Evolutionary conservation across 2,797 vertebrate species (phyloP), one percentile per base, ranked within the genome.

Genomic region (Carapus acus): DNA sequence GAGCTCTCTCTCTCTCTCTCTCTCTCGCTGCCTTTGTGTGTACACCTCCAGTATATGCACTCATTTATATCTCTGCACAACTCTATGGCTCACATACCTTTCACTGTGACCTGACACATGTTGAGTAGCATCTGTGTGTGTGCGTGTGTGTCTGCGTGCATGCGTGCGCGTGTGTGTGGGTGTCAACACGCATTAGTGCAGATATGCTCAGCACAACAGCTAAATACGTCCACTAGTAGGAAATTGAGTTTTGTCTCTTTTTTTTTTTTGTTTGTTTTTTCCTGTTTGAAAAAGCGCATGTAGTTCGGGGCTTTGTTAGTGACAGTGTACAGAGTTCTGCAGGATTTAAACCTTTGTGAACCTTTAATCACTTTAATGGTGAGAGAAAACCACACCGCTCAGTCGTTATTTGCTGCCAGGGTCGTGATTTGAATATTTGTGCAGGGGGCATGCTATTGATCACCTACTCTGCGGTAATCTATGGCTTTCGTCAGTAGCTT

Each of bases 71-170:
- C 54, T 43, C 51, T 63, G 57, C 17, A 42, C 54, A 56, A 54
- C 53, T 50, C 66, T 56, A 18, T 43, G 41, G 59, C 68, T 73
- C 41, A 64, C 34, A 17, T 69, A 42, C 69, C 55, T 65, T 53
- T 83, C 78, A 83, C 81, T 83, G 81, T 83, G 79, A 82, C 72
- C 76, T 60, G 65, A 79, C 69, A 71, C 75, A 62, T 69, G 73
- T 76, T 68, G 64, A 39, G 74, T 69, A 73, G 77, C 79, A 74
- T 82, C 67, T 27, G 24, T 8, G 23, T 7, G 39, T 42, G 58
- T 68, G 69, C 58, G 42, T 63, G 50, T 21, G 24, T 13, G 31
- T 33, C 8, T 33, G 20, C 50, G 34, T 55, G 65, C 63, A 50
- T 6, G 7, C 53, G 52, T 69, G 41, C 69, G 45, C 47, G 5